Percentiles rank a stretch among this genome's conserved stretches.
phyloP scores from a whole-genome alignment of 2,113 vertebrate genomes.

The Hypanus sabinus region DNA sequence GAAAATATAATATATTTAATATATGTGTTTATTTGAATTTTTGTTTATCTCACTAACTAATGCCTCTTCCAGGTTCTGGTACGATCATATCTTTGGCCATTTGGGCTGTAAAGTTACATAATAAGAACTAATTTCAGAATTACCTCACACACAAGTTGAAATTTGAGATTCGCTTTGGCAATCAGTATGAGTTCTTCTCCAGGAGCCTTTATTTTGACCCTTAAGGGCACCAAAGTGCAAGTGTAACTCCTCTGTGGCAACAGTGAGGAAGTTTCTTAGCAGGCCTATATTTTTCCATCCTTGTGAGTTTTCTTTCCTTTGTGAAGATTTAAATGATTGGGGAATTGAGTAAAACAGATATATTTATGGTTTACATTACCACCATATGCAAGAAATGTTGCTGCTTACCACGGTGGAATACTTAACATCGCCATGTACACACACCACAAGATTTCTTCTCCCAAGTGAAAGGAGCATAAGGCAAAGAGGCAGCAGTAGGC shows the following conservation, averaged over 20 bases:
- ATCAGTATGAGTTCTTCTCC: not conserved
- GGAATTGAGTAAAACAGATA: not conserved
- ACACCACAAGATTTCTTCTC: not conserved
- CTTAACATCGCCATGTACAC: no score
- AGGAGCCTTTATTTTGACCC: not conserved
- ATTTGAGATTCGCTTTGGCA: not conserved
- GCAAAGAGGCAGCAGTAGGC: no score
- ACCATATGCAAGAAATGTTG: not conserved
- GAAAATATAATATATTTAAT: not conserved
- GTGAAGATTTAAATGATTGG: not conserved
- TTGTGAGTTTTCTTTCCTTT: not conserved
- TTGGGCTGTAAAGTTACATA: no score
- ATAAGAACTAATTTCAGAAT: not conserved
- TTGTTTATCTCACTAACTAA: not conserved
- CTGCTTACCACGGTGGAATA: not conserved
- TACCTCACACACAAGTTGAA: not conserved
- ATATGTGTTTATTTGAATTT: not conserved
- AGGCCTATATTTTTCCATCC: not conserved
- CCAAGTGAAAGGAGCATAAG: not conserved
- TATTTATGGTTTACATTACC: not conserved
- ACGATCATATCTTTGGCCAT: not conserved
- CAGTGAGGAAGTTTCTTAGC: not conserved
- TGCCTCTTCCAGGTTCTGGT: not conserved
- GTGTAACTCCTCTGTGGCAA: not conserved
- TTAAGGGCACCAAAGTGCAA: not conserved